Percentiles rank a stretch among this genome's conserved stretches.
phyloP scores from a whole-genome alignment of 1,140 invertebrate genomes.

The Saccostrea glomerata region DNA sequence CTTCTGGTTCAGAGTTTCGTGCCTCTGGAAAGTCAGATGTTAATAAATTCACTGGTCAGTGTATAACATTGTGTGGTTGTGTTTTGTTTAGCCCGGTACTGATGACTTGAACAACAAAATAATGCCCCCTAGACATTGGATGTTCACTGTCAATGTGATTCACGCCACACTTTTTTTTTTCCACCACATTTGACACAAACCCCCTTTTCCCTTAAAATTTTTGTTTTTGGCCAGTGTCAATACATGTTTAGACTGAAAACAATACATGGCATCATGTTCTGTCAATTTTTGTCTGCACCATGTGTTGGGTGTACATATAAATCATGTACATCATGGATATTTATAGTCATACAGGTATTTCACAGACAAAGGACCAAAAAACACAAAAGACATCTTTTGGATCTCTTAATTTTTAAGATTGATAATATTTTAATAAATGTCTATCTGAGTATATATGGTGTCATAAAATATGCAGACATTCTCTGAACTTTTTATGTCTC shows the following conservation, averaged over 20 bases:
- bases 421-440: too few species aligned
- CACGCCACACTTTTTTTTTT: conserved; percentile 1
- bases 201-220: neutral
- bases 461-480: too few species aligned
- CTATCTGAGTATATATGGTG: too few species aligned
- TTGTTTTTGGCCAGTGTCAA: conserved; percentile 1
- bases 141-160: conserved; percentile 1
- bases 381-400: too few species aligned
- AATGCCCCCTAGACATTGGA: conserved; percentile 14
- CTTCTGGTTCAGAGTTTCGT: conserved; percentile 11
- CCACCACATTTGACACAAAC: neutral
- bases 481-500: too few species aligned
- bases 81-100: conserved; percentile 6
- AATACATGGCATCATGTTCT: neutral
- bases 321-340: neutral
- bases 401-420: too few species aligned
- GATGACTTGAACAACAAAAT: conserved; percentile 34
- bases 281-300: neutral
- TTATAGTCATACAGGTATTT: neutral
- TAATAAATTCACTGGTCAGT: conserved; percentile 16
- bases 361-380: neutral
- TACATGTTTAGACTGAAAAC: neutral
- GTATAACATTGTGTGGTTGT: neutral
- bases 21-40: conserved; percentile 29
- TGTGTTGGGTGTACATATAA: neutral